A percentile compares a stretch with the other conserved stretches of the same genome.
Evolutionary conservation across 2,113 vertebrate species (phyloP).

Genomic region (Cervus canadensis): DNA sequence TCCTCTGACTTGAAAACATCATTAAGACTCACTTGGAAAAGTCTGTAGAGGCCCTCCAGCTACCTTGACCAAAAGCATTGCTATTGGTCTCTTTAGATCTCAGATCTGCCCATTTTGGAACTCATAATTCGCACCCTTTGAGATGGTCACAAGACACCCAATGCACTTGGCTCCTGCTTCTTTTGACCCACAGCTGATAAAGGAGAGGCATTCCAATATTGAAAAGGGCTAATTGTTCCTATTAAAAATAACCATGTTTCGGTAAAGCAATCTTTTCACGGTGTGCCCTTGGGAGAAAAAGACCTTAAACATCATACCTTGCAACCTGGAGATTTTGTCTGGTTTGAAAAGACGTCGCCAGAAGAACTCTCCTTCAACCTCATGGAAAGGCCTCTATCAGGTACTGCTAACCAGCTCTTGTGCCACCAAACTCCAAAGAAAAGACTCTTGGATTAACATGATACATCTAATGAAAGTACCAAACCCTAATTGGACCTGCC

Average conservation of each 20-base stretch:
- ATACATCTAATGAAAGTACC: background rate
- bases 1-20: background rate
- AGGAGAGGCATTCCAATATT: background rate
- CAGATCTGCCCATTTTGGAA: background rate
- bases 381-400: background rate
- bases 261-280: rapidly evolving
- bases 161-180: background rate
- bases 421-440: background rate
- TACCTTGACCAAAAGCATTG: background rate
- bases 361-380: background rate
- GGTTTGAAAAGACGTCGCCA: background rate
- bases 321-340: background rate
- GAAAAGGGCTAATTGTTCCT: background rate
- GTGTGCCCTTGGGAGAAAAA: background rate
- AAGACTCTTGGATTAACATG: background rate
- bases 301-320: background rate
- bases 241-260: background rate
- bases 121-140: background rate
- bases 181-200: background rate
- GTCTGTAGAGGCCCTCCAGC: background rate
- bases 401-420: background rate
- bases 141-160: background rate
- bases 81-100: background rate
- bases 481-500: background rate
- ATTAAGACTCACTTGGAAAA: background rate